phyloP scores from a whole-genome alignment of 1,140 invertebrate species.

The Rhynchophorus ferrugineus region DNA sequence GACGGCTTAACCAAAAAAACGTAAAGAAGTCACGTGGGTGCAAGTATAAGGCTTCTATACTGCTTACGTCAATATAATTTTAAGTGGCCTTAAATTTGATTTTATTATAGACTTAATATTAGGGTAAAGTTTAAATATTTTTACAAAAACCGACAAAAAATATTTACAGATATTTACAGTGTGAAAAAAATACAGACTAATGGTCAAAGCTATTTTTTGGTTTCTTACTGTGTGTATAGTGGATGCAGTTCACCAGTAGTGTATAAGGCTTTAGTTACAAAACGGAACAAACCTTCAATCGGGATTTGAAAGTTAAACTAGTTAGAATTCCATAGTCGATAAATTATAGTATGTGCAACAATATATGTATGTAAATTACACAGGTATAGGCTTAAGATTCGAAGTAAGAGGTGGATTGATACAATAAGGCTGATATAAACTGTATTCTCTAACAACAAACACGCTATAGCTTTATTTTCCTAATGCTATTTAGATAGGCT shows the following conservation, averaged over 20 bases:
- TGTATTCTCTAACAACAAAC: background rate
- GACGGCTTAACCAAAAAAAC: no score
- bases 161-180: no score
- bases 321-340: no score
- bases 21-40: no score
- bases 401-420: background rate
- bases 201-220: no score
- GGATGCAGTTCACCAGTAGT: no score
- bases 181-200: no score
- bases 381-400: background rate
- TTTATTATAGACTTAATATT: background rate
- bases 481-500: background rate
- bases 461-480: background rate
- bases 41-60: background rate
- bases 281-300: background rate
- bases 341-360: background rate
- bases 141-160: no score
- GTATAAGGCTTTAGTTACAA: background rate
- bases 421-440: background rate
- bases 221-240: no score
- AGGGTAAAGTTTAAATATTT: background rate
- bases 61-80: constrained; percentile 5
- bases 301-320: background rate
- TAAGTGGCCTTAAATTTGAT: constrained; percentile 5
- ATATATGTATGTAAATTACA: background rate